Base-by-base conservation (phyloP, 1,140 invertebrate species). In the Tenebrio molitor region DNA sequence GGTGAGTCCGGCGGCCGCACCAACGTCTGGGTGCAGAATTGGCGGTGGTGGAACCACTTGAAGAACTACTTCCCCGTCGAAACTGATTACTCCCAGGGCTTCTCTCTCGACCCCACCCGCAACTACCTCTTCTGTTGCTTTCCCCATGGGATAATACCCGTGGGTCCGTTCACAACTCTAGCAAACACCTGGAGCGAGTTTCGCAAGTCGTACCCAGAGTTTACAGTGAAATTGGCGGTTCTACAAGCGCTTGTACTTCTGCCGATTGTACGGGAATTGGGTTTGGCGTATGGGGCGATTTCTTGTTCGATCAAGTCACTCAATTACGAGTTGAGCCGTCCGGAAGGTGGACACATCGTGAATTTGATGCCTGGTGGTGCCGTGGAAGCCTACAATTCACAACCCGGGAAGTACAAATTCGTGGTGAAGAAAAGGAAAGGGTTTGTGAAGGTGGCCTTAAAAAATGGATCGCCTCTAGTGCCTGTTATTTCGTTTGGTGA, bases 401-500 rank as follows among this genome's bases (percentile, higher is more conserved):
- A 25, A n/a, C 64, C 64, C 8, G 10, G n/a, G n/a, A n/a, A n/a
- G n/a, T n/a, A n/a, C n/a, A n/a, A n/a, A n/a, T n/a, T n/a, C n/a
- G n/a, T n/a, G 15, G 77, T 95, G 1, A 91, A 88, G 87, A 71
- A 84, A 93, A 5, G 74, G 2, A 94, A 92, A 81, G 94, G 95
- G 34, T 96, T 96, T 77, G 85, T 94, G 1, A 90, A 87, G 74
- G 79, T 94, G 21, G 94, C n/a, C n/a, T n/a, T n/a, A n/a, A n/a
- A n/a, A n/a, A n/a, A n/a, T n/a, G n/a, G n/a, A n/a, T n/a, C n/a
- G n/a, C n/a, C n/a, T n/a, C n/a, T n/a, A n/a, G n/a, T n/a, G n/a
- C n/a, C n/a, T n/a, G n/a, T n/a, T n/a, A 91, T 96, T 80, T 92
- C 93, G 0, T 98, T 97, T 83, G 95, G 95, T 0, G 96, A 98